Evolutionary conservation across 2,113 vertebrate genomes (phyloP).

Genomic region (Chascanopsetta lugubris): DNA sequence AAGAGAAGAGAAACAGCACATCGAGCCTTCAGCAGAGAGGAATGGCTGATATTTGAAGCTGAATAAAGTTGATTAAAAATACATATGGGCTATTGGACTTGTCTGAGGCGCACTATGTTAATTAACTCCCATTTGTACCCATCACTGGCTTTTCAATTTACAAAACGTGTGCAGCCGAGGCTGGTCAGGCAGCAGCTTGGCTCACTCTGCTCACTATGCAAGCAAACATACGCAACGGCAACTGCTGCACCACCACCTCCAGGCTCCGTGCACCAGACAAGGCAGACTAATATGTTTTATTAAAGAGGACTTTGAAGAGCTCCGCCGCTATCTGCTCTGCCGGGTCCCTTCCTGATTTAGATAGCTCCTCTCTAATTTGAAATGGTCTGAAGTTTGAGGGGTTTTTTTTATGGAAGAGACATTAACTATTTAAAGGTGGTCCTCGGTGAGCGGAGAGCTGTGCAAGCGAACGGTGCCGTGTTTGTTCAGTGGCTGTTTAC

Average conservation of each 20-base stretch:
- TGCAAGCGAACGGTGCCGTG: constrained; percentile 23
- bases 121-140: constrained; percentile 66
- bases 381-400: constrained; percentile 64
- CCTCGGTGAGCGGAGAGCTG: constrained; percentile 43
- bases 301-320: constrained; percentile 78
- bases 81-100: constrained; percentile 29
- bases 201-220: constrained; percentile 9
- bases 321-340: constrained; percentile 51
- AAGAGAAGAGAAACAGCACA: constrained; percentile 21
- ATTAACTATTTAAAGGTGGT: constrained; percentile 75
- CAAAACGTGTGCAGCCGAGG: constrained; percentile 44
- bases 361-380: constrained; percentile 68
- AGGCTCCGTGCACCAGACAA: constrained; percentile 31
- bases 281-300: constrained; percentile 75
- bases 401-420: constrained; percentile 51
- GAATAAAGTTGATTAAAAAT: constrained; percentile 50
- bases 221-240: constrained; percentile 13
- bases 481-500: constrained; percentile 68
- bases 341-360: constrained; percentile 53
- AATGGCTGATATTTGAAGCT: constrained; percentile 33
- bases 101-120: constrained; percentile 29
- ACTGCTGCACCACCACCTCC: constrained; percentile 17
- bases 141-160: constrained; percentile 49
- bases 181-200: constrained; percentile 19
- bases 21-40: constrained; percentile 38